Base-by-base conservation (phyloP, 2,888 invertebrate species). In the Callosobruchus maculatus region DNA sequence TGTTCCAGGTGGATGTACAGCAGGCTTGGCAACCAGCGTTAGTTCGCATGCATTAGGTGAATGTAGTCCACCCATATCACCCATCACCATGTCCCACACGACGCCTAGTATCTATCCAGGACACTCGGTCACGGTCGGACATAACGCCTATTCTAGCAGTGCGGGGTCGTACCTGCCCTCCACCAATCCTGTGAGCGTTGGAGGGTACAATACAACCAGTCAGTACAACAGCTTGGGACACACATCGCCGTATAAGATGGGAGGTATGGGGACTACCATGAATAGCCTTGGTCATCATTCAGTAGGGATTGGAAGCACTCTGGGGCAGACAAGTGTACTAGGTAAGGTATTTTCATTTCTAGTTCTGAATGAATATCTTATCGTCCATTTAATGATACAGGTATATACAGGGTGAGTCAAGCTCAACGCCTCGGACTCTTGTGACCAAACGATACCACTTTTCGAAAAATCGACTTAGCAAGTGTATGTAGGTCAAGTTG, bases 31-130 rank as follows among this genome's bases (percentile, higher is more conserved):
- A 83, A 89, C 91, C 78, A 93, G 92, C 84, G 91, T 92, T 78
- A 93, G 92, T 80, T 93, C 91, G 83, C 93, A 93, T 88, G 92
- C 91, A 76, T 87, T 92, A 79, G 91, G 92, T 80, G 92, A 92
- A 79, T 91, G 88, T 20, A 91, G 90, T 83, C 91, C 91, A 73
- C 91, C 90, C 81, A 83, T 87, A 68, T 87, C 87, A 22, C 87
- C 87, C 30, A 87, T 87, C 71, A 87, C 87, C 21, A 87, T 87
- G 87, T 87, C 87, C 69, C 87, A 87, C 78, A 87, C 87, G 30
- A 87, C 87, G n/a, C 87, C 87, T 70, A 87, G 86, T 74, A 85
- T 87, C 69, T 87, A 86, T 87, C 91, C 87, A 85, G 90, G 84
- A 85, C 73, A 76, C 71, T 77, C 76, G 70, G 68, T 74, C 70